A percentile compares a stretch with the other conserved stretches of the same genome.
These are phyloP conservation scores for Decapterus maruadsi DNA, from an alignment of 2,797 vertebrate genomes.

Conservation along the genomic window DNA sequence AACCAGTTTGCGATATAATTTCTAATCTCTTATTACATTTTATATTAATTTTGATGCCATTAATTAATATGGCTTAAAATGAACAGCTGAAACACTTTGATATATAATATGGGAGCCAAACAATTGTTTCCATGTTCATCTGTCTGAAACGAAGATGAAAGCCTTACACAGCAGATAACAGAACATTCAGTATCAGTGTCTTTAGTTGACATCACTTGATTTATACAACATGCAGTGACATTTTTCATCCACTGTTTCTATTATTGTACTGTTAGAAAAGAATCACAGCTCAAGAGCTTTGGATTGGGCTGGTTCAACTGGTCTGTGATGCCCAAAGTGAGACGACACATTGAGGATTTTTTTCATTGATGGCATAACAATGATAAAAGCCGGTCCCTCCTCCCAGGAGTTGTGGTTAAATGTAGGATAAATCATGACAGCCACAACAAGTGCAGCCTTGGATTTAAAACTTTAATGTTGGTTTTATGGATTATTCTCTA, in stretches of 20 bases:
- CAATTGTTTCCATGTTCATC: slow-evolving; percentile 9
- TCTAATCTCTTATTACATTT: background rate
- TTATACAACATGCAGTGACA: background rate
- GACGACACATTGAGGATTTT: background rate
- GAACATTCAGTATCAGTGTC: background rate
- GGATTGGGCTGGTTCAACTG: background rate
- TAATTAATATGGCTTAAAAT: background rate
- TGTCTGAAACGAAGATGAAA: background rate
- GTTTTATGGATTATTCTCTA: slow-evolving; percentile 8
- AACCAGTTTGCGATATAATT: background rate
- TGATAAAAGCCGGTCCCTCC: background rate
- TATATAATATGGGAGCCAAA: background rate
- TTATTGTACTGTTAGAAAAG: background rate
- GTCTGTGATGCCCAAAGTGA: background rate
- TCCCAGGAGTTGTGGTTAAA: background rate
- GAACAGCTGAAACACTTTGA: background rate
- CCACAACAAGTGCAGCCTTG: background rate
- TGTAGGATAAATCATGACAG: slow-evolving; percentile 4
- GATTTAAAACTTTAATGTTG: slow-evolving; percentile 8
- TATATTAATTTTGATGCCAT: background rate
- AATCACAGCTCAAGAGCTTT: background rate
- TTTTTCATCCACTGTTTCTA: background rate
- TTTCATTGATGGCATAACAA: background rate
- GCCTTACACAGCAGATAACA: background rate
- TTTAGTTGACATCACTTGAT: background rate